Evolutionary conservation across 30 jellyfish, hydroid and myxozoan genomes (phyloP).

Genomic region (Aurelia coerulea): DNA sequence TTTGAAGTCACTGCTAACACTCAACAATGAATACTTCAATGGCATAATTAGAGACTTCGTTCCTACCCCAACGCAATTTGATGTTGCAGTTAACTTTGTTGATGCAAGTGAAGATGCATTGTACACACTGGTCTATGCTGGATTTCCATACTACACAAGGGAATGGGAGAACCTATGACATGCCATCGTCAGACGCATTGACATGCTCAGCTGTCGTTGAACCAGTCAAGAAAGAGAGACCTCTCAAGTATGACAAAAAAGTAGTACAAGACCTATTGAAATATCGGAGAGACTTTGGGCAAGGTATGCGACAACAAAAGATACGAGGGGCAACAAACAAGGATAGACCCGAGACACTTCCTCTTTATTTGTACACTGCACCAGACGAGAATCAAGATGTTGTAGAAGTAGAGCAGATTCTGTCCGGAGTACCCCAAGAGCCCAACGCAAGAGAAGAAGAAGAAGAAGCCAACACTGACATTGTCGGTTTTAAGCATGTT

Average conservation of each 20-base stretch:
- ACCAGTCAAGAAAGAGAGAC: constrained; percentile 20
- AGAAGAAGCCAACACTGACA: too few relatives aligned
- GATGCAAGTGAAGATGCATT: constrained; percentile 31
- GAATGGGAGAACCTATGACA: background rate
- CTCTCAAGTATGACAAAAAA: background rate
- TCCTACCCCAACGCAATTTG: constrained; percentile 18
- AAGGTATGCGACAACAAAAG: constrained; percentile 26
- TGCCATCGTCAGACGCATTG: constrained; percentile 13
- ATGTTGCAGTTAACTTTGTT: constrained; percentile 10
- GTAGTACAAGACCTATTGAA: background rate
- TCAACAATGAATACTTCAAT: constrained; percentile 1
- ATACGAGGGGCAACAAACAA: constrained; percentile 3
- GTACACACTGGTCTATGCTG: constrained; percentile 13
- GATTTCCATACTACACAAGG: constrained; percentile 34
- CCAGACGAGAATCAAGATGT: constrained; percentile 21
- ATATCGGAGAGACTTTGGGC: constrained; percentile 33
- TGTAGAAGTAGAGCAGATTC: background rate
- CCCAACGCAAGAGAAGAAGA: too few relatives aligned
- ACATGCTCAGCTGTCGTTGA: constrained; percentile 14
- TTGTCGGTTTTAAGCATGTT: too few relatives aligned
- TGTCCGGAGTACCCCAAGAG: background rate
- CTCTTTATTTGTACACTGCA: constrained; percentile 9
- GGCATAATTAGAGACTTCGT: constrained; percentile 1
- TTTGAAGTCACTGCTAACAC: constrained; percentile 11
- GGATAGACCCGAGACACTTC: constrained; percentile 20